Base-by-base conservation (phyloP, 2,113 vertebrate genomes). In the Psilopogon haemacephalus region DNA sequence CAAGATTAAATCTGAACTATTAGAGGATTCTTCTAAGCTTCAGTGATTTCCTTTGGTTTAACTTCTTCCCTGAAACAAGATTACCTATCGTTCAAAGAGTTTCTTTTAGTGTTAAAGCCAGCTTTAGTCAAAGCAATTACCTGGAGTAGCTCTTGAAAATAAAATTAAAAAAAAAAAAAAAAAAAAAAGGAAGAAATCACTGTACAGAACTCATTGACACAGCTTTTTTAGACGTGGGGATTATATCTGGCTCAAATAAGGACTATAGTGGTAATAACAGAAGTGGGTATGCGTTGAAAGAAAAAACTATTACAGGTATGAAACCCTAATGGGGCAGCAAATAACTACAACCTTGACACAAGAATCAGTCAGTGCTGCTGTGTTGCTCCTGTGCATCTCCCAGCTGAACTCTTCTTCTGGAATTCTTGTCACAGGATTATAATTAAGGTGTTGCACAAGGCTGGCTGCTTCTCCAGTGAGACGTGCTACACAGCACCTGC, bases 21-120 rank as follows among this genome's bases (percentile, higher is more conserved):
- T 91, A 70, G 5, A 54, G 63, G 71, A 42, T 19, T 88, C 48
- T 65, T 48, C 19, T 50, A 74, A 86, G 90, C 84, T 63, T 93
- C 69, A 58, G 23, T 78, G 82, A 70, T 80, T 94, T 90, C 64
- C 91, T 73, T 93, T 94, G 92, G 78, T 95, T 95, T 86, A 94
- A 86, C 80, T 87, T 87, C 24, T 70, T 74, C 62, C 32, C 64
- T 75, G 84, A 85, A 87, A 95, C 60, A 50, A 91, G 94, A 93
- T 92, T 91, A 27, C 54, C 44, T 83, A 54, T 81, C 46, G 54
- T 81, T 93, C 63, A 78, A 86, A 88, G 89, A 42, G n/a, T 67
- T 91, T 82, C 33, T 94, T 69, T 68, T 50, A 1, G 1, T 75
- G 35, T 56, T 78, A 62, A 86, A 81, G 54, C 64, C 64, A 91